Evolutionary conservation across 2,888 invertebrate genomes (phyloP), one percentile per base, ranked within the genome.

Genomic region (Pachydiplax longipennis): DNA sequence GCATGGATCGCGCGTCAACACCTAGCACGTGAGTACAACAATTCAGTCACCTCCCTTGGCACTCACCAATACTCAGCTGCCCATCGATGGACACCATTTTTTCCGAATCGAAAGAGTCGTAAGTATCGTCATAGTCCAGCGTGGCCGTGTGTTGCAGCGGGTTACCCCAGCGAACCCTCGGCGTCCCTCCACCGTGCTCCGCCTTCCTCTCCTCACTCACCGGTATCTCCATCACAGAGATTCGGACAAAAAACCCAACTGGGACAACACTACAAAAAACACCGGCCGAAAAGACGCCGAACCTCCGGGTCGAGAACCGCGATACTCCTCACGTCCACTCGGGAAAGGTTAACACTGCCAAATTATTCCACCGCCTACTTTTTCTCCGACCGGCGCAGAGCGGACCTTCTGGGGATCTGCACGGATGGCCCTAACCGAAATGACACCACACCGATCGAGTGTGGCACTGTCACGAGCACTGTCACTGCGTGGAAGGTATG

Each of bases 81-180:
- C 91, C 91, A 31, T 92, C 92, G n/a, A 92, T 82, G 25, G 92
- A 92, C 31, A 92, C 91, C 53, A 92, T 91, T 37, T 91, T 58
- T 83, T 92, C 92, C 25, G 92, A 92, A 90, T 91, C 91, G 91
- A 92, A 92, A 25, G 92, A 92, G 61, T 92, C 92, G 80, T 44
- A 91, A 1, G 90, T 83, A n/a, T 92, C 92, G 4, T 83, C 90
- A 48, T 81, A 81, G 31, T 80, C 80, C 40, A 65, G 80, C 18
- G 90, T 90, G 90, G 90, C 91, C 35, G 87, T 87, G 87, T 87
- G 87, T 22, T 87, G 87, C 37, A 87, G 10, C 31, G 87, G 87
- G 37, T 58, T 87, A 1, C 87, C 87, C 87, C 87, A 87, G 6
- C 87, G 61, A 12, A 87, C 87, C 87, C 87, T 61, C 1, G 37